These are phyloP conservation scores for Drosophila rubida DNA, from an alignment of 2,888 invertebrate genomes.

Conservation along the genomic window DNA sequence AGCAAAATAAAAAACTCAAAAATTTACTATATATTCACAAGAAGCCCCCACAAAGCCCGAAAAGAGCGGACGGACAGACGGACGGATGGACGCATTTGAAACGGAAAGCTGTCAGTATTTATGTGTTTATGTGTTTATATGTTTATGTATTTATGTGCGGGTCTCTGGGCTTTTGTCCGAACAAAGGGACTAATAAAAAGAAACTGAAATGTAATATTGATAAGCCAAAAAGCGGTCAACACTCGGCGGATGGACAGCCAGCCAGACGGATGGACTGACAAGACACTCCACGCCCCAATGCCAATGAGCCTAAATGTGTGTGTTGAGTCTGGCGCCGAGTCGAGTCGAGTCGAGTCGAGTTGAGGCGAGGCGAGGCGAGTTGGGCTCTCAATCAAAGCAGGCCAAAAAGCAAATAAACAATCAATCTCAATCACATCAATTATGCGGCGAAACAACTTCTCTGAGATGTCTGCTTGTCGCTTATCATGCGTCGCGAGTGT, in stretches of 20 bases:
- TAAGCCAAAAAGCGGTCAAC: constrained; percentile 71
- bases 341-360: constrained; percentile 8
- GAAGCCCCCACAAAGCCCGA: constrained; percentile 64
- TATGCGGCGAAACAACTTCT: constrained; percentile 72
- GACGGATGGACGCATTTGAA: constrained; percentile 4
- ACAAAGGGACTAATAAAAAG: constrained; percentile 48
- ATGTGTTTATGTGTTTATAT: constrained; percentile 37
- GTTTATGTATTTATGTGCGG: constrained; percentile 33
- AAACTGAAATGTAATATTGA: constrained; percentile 75
- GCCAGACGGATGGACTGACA: constrained; percentile 3
- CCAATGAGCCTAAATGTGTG: constrained; percentile 45
- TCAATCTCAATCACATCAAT: constrained; percentile 81
- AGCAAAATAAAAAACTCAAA: constrained; percentile 3
- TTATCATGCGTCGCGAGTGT: constrained; percentile 52
- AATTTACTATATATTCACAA: constrained; percentile 35
- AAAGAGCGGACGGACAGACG: not conserved
- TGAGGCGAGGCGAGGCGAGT: constrained; percentile 28
- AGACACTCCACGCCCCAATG: constrained; percentile 29
- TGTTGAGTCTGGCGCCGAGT: constrained; percentile 57
- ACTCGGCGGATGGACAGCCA: constrained; percentile 19
- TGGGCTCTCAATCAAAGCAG: constrained; percentile 54
- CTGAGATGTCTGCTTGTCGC: constrained; percentile 54
- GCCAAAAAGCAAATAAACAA: constrained; percentile 73
- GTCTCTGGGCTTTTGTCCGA: constrained; percentile 47
- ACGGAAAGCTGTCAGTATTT: constrained; percentile 38